Conservation (phyloP, 2,797 vertebrate genomes). For the Chaetophractus vellerosus region DNA sequence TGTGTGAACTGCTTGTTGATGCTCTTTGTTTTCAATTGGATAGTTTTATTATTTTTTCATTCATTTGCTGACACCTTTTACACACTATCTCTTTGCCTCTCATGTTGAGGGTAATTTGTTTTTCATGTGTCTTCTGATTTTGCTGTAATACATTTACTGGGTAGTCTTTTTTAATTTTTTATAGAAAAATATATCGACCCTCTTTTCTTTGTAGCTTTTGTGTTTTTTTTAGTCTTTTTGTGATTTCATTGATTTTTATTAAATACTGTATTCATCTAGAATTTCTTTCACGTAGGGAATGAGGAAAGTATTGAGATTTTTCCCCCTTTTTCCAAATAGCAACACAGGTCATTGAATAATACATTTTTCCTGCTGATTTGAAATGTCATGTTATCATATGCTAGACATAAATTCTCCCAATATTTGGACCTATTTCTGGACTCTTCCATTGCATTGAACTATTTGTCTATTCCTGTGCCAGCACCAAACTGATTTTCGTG, state of each 20-base stretch:
- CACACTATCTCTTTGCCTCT: background rate
- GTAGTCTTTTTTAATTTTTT: background rate
- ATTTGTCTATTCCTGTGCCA: background rate
- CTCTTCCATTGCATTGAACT: background rate
- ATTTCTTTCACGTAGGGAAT: background rate
- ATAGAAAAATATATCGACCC: background rate
- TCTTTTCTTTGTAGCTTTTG: conserved; percentile 1
- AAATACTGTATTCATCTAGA: conserved; percentile 11
- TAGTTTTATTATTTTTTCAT: conserved; percentile 40
- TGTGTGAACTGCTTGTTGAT: background rate
- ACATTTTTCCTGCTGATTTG: background rate
- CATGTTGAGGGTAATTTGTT: background rate
- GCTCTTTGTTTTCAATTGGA: background rate
- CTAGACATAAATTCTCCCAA: background rate
- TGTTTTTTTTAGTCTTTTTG: conserved; percentile 11
- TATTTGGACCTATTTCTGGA: background rate
- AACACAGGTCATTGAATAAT: background rate
- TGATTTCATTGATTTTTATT: conserved; percentile 12
- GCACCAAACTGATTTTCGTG: background rate
- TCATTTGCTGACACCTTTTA: conserved; percentile 29
- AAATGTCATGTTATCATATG: conserved; percentile 52
- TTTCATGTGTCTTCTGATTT: background rate
- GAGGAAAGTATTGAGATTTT: background rate
- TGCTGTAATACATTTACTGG: background rate
- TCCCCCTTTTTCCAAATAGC: conserved; percentile 23